Percentiles rank a stretch among this genome's conserved stretches.
These are phyloP conservation scores for Mactromeris polynyma DNA, from an alignment of 2,888 invertebrate species.

Conservation along the genomic window DNA sequence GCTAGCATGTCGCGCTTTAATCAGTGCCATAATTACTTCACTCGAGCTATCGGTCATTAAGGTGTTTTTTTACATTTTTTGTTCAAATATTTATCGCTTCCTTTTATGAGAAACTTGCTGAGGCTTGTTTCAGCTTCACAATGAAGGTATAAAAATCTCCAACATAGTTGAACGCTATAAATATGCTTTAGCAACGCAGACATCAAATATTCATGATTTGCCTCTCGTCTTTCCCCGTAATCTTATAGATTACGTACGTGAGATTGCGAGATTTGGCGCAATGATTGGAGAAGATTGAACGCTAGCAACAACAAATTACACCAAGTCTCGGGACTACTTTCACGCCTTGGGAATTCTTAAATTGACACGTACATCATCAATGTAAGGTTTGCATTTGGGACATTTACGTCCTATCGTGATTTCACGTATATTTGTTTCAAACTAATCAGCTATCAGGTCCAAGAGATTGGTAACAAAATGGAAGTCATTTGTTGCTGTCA, in stretches of 20 bases:
- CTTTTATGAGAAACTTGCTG: conserved; percentile 5
- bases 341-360: conserved; percentile 33
- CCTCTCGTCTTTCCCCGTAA: conserved; percentile 27
- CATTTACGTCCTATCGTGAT: background rate
- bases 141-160: background rate
- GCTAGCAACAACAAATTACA: conserved; percentile 38
- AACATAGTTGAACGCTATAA: conserved; percentile 20
- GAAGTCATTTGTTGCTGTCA: conserved; percentile 13
- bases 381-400: conserved; percentile 1
- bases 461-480: conserved; percentile 3
- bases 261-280: conserved; percentile 55
- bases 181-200: conserved; percentile 21
- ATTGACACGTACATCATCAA: conserved; percentile 32
- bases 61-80: background rate
- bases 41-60: background rate
- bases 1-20: background rate
- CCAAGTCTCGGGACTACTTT: conserved; percentile 22
- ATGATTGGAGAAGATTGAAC: conserved; percentile 47
- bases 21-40: background rate
- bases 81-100: conserved; percentile 33
- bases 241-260: conserved; percentile 31
- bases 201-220: conserved; percentile 32
- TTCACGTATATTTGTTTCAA: background rate
- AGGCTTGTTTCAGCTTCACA: background rate
- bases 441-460: background rate